Conservation (phyloP, 2,113 vertebrate genomes). For the Apodemus sylvaticus region DNA sequence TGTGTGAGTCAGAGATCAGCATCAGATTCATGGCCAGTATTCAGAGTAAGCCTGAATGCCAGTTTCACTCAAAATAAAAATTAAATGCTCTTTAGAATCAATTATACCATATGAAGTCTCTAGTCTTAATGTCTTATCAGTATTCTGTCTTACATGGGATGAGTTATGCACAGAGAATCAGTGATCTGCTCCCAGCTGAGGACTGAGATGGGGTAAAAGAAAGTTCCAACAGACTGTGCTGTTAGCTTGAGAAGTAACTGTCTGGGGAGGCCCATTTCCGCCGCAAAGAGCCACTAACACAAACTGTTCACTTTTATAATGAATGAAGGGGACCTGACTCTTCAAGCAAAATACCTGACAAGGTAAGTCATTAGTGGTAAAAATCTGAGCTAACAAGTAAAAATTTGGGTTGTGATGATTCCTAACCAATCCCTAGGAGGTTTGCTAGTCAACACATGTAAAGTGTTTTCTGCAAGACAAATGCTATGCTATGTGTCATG, state of each 20-base stretch:
- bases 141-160: background rate
- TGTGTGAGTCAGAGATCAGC: background rate
- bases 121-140: background rate
- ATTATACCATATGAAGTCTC: background rate
- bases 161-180: background rate
- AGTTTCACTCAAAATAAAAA: background rate
- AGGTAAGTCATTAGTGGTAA: background rate
- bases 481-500: background rate
- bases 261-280: background rate
- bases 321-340: background rate
- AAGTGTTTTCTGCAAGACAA: background rate
- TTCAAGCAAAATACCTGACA: background rate
- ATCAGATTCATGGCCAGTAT: background rate
- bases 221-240: background rate
- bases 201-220: background rate
- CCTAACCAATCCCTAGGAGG: background rate
- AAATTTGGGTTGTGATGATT: constrained; percentile 30
- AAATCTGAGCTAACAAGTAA: background rate
- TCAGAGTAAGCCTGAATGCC: background rate
- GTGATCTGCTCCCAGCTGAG: background rate
- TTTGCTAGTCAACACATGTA: background rate
- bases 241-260: background rate
- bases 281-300: background rate
- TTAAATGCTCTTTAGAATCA: background rate
- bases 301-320: background rate